phyloP scores from a whole-genome alignment of 2,113 vertebrate species.

The Neoarius graeffei region DNA sequence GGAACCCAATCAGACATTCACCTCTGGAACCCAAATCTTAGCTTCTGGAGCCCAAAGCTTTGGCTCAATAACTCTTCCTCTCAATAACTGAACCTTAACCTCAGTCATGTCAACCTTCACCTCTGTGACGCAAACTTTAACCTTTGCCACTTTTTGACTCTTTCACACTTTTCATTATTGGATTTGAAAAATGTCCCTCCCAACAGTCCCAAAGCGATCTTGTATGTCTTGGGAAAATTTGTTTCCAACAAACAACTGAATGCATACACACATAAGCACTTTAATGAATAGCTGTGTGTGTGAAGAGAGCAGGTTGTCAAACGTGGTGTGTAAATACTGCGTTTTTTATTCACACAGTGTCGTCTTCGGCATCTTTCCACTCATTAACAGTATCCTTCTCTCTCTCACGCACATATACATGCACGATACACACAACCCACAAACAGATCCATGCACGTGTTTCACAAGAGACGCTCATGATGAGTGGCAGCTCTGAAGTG shows the following conservation, averaged over 20 bases:
- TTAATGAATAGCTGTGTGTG: not conserved
- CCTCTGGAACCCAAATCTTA: not conserved
- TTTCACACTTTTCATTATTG: not conserved
- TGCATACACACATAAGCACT: not conserved
- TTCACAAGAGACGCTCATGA: conserved; percentile 11
- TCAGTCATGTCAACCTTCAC: not conserved
- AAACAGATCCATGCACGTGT: not conserved
- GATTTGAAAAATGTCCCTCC: not conserved
- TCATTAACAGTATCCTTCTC: conserved; percentile 37
- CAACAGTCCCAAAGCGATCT: not conserved
- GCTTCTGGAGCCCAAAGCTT: not conserved
- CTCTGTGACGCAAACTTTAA: not conserved
- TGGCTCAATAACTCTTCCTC: not conserved
- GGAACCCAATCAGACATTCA: not conserved
- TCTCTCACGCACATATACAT: conserved; percentile 24
- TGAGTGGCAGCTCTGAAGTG: conserved; percentile 41
- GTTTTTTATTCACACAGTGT: conserved; percentile 35
- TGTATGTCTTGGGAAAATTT: not conserved
- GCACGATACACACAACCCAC: not conserved
- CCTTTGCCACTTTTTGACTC: not conserved
- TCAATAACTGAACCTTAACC: not conserved
- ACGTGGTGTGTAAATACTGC: conserved; percentile 2
- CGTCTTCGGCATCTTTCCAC: conserved; percentile 26
- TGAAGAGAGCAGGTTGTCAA: conserved; percentile 8
- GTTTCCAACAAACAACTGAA: not conserved